Evolutionary conservation across 1,140 invertebrate species (phyloP).

Genomic region (Drosophila bocqueti): DNA sequence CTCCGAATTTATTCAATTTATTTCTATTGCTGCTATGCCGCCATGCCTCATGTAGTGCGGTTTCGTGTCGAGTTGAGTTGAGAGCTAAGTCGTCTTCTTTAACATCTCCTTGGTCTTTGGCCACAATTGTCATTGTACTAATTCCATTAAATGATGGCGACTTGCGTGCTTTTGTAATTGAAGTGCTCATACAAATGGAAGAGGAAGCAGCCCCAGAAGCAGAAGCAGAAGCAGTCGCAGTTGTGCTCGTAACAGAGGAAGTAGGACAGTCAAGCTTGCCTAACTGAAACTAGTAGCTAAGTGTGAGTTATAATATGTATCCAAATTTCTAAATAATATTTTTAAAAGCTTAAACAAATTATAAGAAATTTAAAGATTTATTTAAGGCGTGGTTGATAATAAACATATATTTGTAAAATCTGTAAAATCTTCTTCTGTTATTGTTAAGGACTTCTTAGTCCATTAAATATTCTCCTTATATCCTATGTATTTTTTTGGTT

Average conservation of each 20-base stretch:
- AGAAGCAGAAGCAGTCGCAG: constrained; percentile 8
- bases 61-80: constrained; percentile 26
- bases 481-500: background rate
- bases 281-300: background rate
- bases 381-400: background rate
- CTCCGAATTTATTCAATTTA: constrained; percentile 79
- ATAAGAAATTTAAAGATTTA: background rate
- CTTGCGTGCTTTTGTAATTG: constrained; percentile 81
- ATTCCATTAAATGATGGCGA: constrained; percentile 77
- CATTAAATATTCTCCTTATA: background rate
- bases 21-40: constrained; percentile 68
- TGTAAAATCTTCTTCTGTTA: background rate
- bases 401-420: background rate
- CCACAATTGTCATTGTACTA: constrained; percentile 81
- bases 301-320: background rate
- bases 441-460: background rate
- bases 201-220: constrained; percentile 30
- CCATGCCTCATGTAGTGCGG: constrained; percentile 24
- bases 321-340: background rate
- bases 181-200: constrained; percentile 60
- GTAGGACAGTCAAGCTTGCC: constrained; percentile 12
- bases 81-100: constrained; percentile 53
- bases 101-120: constrained; percentile 70
- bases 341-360: too few species aligned
- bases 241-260: constrained; percentile 7